phyloP scores from a whole-genome alignment of 1,140 invertebrate genomes.

The Forficula auricularia region DNA sequence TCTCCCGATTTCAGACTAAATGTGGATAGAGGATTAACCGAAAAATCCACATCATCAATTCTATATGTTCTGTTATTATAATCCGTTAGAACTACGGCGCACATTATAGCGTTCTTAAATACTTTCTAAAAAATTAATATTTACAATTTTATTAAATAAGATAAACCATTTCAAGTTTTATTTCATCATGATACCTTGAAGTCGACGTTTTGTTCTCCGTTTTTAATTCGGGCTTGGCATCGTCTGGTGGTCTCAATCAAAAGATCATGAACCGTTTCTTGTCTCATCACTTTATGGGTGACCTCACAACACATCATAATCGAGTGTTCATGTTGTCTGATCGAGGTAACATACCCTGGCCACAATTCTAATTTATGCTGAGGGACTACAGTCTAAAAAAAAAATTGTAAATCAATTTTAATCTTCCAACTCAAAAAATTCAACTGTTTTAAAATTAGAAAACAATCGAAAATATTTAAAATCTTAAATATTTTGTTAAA shows the following conservation, averaged over 20 bases:
- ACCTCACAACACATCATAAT: constrained; percentile 59
- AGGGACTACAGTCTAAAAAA: constrained; percentile 21
- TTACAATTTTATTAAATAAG: neutral
- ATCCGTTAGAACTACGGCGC: constrained; percentile 29
- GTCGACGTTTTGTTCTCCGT: too few species aligned
- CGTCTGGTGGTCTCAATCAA: too few species aligned
- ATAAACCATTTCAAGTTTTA: too few species aligned
- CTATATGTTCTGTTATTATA: constrained; percentile 62
- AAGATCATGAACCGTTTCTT: constrained; percentile 35
- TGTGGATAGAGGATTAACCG: constrained; percentile 40
- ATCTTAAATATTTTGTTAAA: too few species aligned
- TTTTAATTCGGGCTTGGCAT: too few species aligned
- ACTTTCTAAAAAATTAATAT: constrained; percentile 20
- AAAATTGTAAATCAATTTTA: too few species aligned
- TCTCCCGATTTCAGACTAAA: constrained; percentile 43
- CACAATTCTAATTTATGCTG: constrained; percentile 41
- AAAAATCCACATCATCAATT: constrained; percentile 68
- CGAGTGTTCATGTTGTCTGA: constrained; percentile 52
- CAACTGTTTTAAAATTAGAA: too few species aligned
- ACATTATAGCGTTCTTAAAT: constrained; percentile 24
- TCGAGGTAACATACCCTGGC: constrained; percentile 63
- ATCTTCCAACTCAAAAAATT: too few species aligned
- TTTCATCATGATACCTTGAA: too few species aligned
- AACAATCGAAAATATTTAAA: too few species aligned
- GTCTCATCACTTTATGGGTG: constrained; percentile 52